Conservation (phyloP, 1,140 invertebrate species). For the Chelonus insularis region DNA sequence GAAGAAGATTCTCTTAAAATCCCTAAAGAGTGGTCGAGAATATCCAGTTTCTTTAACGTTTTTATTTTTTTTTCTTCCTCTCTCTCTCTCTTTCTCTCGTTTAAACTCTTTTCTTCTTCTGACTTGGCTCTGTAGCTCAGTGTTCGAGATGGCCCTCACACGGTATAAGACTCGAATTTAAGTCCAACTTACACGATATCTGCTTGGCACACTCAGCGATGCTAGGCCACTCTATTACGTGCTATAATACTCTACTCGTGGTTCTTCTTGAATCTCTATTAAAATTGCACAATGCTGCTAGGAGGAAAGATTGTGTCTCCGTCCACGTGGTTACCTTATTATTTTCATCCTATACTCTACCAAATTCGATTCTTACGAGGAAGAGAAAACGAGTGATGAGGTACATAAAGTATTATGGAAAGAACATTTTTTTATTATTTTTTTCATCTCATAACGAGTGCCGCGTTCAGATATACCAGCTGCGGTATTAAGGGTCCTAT, state of each 20-base stretch:
- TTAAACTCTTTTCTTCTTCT: constrained; percentile 1
- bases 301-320: constrained; percentile 21
- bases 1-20: constrained; percentile 22
- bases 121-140: not conserved
- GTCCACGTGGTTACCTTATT: constrained; percentile 8
- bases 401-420: constrained; percentile 21
- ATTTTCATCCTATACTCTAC: not conserved
- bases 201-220: constrained; percentile 47
- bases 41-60: constrained; percentile 6
- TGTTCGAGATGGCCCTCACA: constrained; percentile 1
- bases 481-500: constrained; percentile 34
- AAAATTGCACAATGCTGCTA: constrained; percentile 48
- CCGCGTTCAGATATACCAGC: constrained; percentile 6
- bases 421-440: not conserved
- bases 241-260: constrained; percentile 36
- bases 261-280: constrained; percentile 39
- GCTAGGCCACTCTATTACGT: constrained; percentile 42
- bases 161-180: constrained; percentile 37
- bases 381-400: constrained; percentile 1
- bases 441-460: not conserved
- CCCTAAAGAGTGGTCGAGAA: constrained; percentile 15
- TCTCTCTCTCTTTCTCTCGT: not conserved
- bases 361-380: not conserved
- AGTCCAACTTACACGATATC: constrained; percentile 57
- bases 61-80: not conserved